Base-by-base conservation (phyloP, 2,113 vertebrate species). In the Marcusenius ussheri region DNA sequence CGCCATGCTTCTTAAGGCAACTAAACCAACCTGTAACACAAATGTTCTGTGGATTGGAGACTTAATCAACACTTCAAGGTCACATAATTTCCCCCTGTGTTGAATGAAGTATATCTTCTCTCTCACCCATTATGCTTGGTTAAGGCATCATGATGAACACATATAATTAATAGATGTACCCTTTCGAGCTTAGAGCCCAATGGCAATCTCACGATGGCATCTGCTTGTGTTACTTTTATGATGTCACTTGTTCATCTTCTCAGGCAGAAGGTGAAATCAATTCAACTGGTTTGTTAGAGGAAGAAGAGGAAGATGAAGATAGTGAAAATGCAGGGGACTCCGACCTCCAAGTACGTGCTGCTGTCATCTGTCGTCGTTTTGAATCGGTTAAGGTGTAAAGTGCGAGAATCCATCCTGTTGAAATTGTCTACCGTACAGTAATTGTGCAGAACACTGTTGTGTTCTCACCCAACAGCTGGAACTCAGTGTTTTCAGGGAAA, bases 401-500 rank as follows among this genome's bases (percentile, higher is more conserved):
- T 35, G 35, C 3, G 74, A 80, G 74, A 19, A 19, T 86, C 46
- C 24, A 10, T 49, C 24, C 9, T 86, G 83, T 15, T 47, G 19
- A 50, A 49, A 49, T 86, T 6, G 17, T 39, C 17, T 19, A 17
- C 31, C 21, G 11, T 17, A 39, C 70, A 77, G 11, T 15, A 42
- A 42, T 77, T 77, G 74, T 19, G 13, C 13, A 7, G 74, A 19
- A 35, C 15, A 77, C 90, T 85, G 42, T 93, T 94, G 13, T 17
- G 21, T 13, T 46, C 17, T n/a, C 9, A 10, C 19, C 21, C 45
- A 47, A 17, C 91, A 99, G 98, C 93, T 97, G 92, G 97, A 99
- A 94, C 98, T 99, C 42, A 97, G 96, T 94, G 97, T 95, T 92
- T 99, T 99, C 94, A 96, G 98, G 96, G 97, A 97, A 93, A 96